These are phyloP conservation scores for Uloborus plumipes DNA, from an alignment of 2,888 invertebrate species.

Conservation along the genomic window DNA sequence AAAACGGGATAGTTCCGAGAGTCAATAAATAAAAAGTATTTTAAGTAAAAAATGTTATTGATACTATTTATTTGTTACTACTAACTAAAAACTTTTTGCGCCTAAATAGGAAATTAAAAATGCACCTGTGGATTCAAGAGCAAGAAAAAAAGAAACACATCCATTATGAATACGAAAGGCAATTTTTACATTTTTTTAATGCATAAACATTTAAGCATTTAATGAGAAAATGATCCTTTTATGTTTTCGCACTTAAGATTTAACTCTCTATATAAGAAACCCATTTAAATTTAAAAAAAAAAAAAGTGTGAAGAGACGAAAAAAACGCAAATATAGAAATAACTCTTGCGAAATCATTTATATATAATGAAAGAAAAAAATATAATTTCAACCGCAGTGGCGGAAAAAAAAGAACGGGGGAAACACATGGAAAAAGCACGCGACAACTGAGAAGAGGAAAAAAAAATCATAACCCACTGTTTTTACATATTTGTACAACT, in stretches of 20 bases:
- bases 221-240: slow-evolving; percentile 50
- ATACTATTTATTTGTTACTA: too few species aligned
- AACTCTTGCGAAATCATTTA: slow-evolving; percentile 49
- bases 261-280: slow-evolving; percentile 24
- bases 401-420: too few species aligned
- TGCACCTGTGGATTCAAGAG: slow-evolving; percentile 5
- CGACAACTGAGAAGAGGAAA: slow-evolving; percentile 21
- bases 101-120: not conserved
- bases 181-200: slow-evolving; percentile 3
- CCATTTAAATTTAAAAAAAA: slow-evolving; percentile 34
- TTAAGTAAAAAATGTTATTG: too few species aligned
- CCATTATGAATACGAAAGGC: slow-evolving; percentile 1
- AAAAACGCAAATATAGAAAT: slow-evolving; percentile 45
- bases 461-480: slow-evolving; percentile 54
- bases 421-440: slow-evolving; percentile 13
- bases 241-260: slow-evolving; percentile 42
- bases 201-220: slow-evolving; percentile 41
- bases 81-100: not conserved
- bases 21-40: too few species aligned
- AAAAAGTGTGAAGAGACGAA: slow-evolving; percentile 11
- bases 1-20: too few species aligned
- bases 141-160: not conserved
- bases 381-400: slow-evolving; percentile 11
- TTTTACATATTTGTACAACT: slow-evolving; percentile 55
- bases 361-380: slow-evolving; percentile 43